Base-by-base conservation (phyloP, 2,113 vertebrate genomes). In the Sebastes fasciatus region DNA sequence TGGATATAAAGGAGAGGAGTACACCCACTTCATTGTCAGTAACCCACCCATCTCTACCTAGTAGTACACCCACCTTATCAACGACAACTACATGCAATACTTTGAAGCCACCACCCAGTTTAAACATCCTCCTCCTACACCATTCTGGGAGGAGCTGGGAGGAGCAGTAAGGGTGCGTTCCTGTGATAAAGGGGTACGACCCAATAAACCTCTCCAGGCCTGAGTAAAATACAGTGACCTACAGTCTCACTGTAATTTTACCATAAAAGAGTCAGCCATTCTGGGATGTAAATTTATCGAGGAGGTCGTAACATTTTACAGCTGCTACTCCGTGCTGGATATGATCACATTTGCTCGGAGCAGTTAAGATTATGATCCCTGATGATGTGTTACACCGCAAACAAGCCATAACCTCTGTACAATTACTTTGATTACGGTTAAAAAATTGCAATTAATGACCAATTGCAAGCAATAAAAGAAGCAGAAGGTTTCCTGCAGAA, bases 271-370 rank as follows among this genome's bases (percentile, higher is more conserved):
- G 46, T 87, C 90, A 51, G 81, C 68, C 73, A 1, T 21, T 48
- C 69, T 65, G 6, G 0, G 61, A 88, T 88, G 79, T 83, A 80
- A 83, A 93, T 90, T 91, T 90, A 93, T 72, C 2, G 84, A 43
- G 73, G 26, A 19, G 89, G 81, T 79, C 66, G 74, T 91, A 92
- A 93, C 81, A 2, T 79, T 91, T 91, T 86, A 92, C 74, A 54
- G 86, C 89, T 4, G 82, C 26, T 11, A 21, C 86, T 86, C 82
- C 23, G 80, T 8, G 5, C 81, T 58, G 79, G 86, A 87, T 85
- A 21, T 77, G 79, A 89, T 85, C 83, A 86, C 86, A 82, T 86
- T 88, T 80, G 70, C 78, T 70, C 71, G 54, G 75, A 86, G 86
- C 77, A 42, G 77, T 61, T 69, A 74, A 74, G 80, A 83, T 91